Percentiles rank a stretch among this genome's conserved stretches.
These are phyloP conservation scores for Calyptommatus sinebrachiatus DNA, from an alignment of 2,113 vertebrate species.

Conservation along the genomic window DNA sequence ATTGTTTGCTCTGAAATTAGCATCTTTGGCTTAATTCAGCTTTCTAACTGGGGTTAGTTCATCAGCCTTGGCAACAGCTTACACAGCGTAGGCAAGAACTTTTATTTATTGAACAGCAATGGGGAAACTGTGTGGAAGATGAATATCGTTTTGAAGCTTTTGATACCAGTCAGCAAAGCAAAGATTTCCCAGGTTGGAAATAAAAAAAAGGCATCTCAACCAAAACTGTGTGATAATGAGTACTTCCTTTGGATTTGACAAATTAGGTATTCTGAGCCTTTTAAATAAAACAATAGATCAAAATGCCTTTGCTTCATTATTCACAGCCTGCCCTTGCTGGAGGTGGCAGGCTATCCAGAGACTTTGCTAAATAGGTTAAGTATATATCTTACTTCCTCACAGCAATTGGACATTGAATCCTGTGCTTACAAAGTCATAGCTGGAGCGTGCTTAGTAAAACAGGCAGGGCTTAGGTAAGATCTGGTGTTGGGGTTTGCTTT, in stretches of 20 bases:
- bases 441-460: background rate
- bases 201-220: background rate
- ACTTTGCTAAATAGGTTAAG: background rate
- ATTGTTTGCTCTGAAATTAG: fast-evolving
- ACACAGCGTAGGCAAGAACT: background rate
- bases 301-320: background rate
- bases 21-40: background rate
- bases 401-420: constrained; percentile 5
- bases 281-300: background rate
- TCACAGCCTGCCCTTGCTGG: background rate
- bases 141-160: background rate
- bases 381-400: background rate
- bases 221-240: background rate
- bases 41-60: background rate
- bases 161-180: background rate
- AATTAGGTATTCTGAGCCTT: constrained; percentile 1
- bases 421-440: constrained; percentile 24
- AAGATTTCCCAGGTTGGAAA: background rate
- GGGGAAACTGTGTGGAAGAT: background rate
- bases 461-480: background rate
- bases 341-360: background rate
- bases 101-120: constrained; percentile 11
- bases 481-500: too few relatives aligned
- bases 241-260: background rate
- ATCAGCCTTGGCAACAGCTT: background rate